Evolutionary conservation across 2,797 vertebrate genomes (phyloP), one percentile per base, ranked within the genome.

Genomic region (Threskiornis aethiopicus): DNA sequence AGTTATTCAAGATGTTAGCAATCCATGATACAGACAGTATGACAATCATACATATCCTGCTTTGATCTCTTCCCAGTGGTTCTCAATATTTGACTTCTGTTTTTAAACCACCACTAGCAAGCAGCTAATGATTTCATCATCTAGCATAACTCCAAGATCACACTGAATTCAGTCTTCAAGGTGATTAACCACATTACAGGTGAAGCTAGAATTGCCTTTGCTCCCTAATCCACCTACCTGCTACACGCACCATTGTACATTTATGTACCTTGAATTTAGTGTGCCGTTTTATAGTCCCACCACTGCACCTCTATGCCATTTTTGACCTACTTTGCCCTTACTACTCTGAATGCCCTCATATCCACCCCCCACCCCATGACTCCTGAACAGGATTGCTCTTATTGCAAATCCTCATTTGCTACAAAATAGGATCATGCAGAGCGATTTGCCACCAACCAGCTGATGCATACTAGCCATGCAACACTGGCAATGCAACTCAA

Each of bases 311-410:
- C 37, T 33, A 18, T 9, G 47, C 28, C 9, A 16, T 41, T 67
- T 57, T 19, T 41, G 1, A 72, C 49, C n/a, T 46, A 5, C n/a
- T 87, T 35, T 64, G 31, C 37, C 58, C 65, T 73, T 51, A 80
- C 13, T 42, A 47, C 15, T 69, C 58, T 41, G 16, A 71, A 42
- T n/a, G 84, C 3, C 20, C 35, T 72, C 54, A 7, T n/a, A 77
- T 24, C 12, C 10, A 19, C 5, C 4, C 2, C 3, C 31, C 46
- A 14, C 14, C 76, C 44, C 47, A 59, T 0, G 1, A 25, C 59
- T 51, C 46, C 55, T 35, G 24, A 47, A 29, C 16, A 39, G 31
- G n/a, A 70, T 5, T 20, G n/a, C 28, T 57, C 46, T 55, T 76
- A 71, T 0, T 37, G 14, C 33, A 54, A 54, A 67, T 41, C 39